Evolutionary conservation across 2,888 invertebrate species (phyloP).

Genomic region (Phyllotreta striolata): DNA sequence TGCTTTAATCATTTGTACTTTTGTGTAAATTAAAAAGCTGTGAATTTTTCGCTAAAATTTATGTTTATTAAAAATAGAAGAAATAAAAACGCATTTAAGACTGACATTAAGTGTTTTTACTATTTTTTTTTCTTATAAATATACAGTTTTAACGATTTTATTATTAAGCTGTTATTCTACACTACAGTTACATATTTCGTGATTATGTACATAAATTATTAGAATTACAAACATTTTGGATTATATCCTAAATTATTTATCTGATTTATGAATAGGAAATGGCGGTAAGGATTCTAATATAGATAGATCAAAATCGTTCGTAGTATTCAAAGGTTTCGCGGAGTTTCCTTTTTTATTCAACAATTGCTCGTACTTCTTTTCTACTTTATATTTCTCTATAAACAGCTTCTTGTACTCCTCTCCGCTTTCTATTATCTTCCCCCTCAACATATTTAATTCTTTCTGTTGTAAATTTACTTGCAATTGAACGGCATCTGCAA

Average conservation of each 20-base stretch:
- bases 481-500: constrained; percentile 43
- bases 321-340: constrained; percentile 36
- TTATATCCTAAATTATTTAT: constrained; percentile 7
- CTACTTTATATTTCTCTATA: constrained; percentile 46
- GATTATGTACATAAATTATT: background rate
- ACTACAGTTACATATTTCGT: background rate
- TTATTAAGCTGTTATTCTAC: background rate
- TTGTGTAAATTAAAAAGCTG: constrained; percentile 42
- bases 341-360: constrained; percentile 33
- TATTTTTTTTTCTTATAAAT: background rate
- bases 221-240: background rate
- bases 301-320: constrained; percentile 46
- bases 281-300: constrained; percentile 52
- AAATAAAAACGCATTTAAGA: constrained; percentile 44
- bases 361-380: constrained; percentile 48
- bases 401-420: constrained; percentile 49
- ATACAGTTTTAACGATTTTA: background rate
- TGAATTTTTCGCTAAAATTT: constrained; percentile 43
- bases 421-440: constrained; percentile 46
- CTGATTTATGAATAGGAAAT: constrained; percentile 42
- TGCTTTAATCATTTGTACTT: constrained; percentile 32
- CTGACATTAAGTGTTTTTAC: constrained; percentile 27
- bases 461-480: constrained; percentile 48
- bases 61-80: constrained; percentile 41
- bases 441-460: constrained; percentile 53